Base-by-base conservation (phyloP, 1,140 invertebrate genomes). In the Drosophila fuyamai region DNA sequence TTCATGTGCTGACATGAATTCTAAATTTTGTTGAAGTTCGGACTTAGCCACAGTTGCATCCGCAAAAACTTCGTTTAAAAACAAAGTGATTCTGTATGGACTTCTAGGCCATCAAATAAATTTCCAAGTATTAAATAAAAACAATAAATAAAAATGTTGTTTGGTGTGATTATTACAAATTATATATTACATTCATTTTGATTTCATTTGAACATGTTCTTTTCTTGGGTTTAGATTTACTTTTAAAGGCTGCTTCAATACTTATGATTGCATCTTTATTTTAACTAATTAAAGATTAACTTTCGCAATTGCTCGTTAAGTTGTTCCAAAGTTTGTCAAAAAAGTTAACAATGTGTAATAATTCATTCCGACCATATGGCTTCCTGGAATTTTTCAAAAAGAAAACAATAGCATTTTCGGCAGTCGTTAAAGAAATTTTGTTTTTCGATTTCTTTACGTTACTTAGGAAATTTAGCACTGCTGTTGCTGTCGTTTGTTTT, bases 401-500 rank as follows among this genome's bases (percentile, higher is more conserved):
- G 9, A 16, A 65, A 80, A 53, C 44, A 58, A 57, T 55, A 43
- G 40, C 44, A 1, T 36, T 27, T 27, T 8, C 40, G 38, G 18
- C 59, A 68, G 74, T 74, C 55, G 41, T 46, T 67, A 40, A 47
- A 40, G 27, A 32, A 54, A 35, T 58, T 38, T 60, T 46, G 23
- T 66, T 53, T 16, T 76, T 46, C 35, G 40, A 29, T 57, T 46
- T 29, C 32, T 68, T 72, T 53, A 5, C 63, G 62, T 76, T 71
- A 81, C 66, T 84, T 65, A 67, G 72, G 46, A 62, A 84, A 84
- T 84, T 84, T 61, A 29, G n/a, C n/a, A 41, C 35, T 47, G 62
- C 51, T 62, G 47, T 43, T 55, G 43, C 44, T 59, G 75, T 67
- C 80, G 60, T 76, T 84, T 84, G 72, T 74, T 81, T 78, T 78